These are phyloP conservation scores for Otolemur crassicaudatus DNA, from an alignment of 2,797 vertebrate species.

Conservation along the genomic window DNA sequence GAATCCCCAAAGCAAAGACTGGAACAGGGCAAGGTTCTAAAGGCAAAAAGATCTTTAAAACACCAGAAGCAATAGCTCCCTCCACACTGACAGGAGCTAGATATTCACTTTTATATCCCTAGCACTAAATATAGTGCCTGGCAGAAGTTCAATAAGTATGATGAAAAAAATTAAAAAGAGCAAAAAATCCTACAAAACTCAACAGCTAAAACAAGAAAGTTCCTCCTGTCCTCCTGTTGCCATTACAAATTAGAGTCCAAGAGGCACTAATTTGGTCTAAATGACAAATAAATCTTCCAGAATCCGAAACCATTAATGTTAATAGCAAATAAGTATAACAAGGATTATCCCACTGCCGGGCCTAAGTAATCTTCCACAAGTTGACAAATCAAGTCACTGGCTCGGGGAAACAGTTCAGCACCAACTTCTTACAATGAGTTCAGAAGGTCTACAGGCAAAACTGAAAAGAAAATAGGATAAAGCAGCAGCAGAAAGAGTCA, in stretches of 20 bases:
- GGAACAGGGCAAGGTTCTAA: conserved; percentile 15
- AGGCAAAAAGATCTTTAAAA: conserved; percentile 17
- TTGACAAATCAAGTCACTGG: conserved; percentile 44
- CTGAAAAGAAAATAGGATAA: background rate
- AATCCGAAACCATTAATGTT: background rate
- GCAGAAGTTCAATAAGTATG: conserved; percentile 18
- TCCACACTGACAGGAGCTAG: background rate
- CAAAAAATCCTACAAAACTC: conserved; percentile 14
- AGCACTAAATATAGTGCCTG: background rate
- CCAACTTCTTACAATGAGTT: conserved; percentile 37
- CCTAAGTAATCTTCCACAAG: background rate
- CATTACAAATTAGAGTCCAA: background rate
- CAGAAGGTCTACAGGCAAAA: background rate
- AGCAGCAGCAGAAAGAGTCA: background rate
- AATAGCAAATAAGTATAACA: background rate
- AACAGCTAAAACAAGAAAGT: conserved; percentile 43
- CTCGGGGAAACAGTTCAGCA: background rate
- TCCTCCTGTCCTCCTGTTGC: background rate
- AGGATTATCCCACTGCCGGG: background rate
- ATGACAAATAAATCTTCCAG: background rate
- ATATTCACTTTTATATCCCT: conserved; percentile 2
- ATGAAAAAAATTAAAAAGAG: background rate
- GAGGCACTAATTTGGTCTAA: background rate
- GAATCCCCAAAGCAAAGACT: conserved; percentile 14
- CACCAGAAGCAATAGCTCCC: background rate